phyloP scores from a whole-genome alignment of 2,113 vertebrate species.

The Rhinopomastus cyanomelas region DNA sequence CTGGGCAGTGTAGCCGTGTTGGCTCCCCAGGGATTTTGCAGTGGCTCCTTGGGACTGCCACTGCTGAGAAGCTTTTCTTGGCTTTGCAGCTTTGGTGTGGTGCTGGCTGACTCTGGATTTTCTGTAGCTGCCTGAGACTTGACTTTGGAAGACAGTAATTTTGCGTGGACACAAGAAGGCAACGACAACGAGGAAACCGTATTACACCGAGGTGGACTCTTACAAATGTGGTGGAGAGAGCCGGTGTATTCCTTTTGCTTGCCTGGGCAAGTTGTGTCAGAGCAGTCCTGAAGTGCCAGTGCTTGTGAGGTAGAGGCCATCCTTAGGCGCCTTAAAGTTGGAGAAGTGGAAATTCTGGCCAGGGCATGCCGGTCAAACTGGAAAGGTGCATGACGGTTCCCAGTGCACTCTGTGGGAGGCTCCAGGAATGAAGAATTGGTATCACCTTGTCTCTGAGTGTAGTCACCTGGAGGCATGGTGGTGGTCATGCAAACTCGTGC shows the following conservation, averaged over 20 bases:
- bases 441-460: not conserved
- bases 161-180: not conserved
- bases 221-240: not conserved
- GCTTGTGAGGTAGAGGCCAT: constrained; percentile 63
- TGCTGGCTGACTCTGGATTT: not conserved
- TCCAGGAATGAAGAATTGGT: not conserved
- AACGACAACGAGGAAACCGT: not conserved
- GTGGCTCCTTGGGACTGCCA: not conserved
- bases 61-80: not conserved
- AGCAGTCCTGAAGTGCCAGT: constrained; percentile 8
- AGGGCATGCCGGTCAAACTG: constrained; percentile 85
- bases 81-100: not conserved
- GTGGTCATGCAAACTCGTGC: not conserved
- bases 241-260: not conserved
- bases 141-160: not conserved
- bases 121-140: not conserved
- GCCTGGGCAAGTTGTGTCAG: constrained; percentile 2
- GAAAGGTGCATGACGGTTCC: constrained; percentile 56
- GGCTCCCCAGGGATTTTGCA: not conserved
- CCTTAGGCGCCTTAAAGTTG: constrained; percentile 83
- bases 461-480: not conserved
- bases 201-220: not conserved
- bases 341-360: constrained; percentile 86
- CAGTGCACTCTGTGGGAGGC: constrained; percentile 27
- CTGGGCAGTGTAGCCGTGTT: not conserved